Evolutionary conservation across 2,797 vertebrate species (phyloP), one percentile per base, ranked within the genome.

Genomic region (Heterohyrax brucei): DNA sequence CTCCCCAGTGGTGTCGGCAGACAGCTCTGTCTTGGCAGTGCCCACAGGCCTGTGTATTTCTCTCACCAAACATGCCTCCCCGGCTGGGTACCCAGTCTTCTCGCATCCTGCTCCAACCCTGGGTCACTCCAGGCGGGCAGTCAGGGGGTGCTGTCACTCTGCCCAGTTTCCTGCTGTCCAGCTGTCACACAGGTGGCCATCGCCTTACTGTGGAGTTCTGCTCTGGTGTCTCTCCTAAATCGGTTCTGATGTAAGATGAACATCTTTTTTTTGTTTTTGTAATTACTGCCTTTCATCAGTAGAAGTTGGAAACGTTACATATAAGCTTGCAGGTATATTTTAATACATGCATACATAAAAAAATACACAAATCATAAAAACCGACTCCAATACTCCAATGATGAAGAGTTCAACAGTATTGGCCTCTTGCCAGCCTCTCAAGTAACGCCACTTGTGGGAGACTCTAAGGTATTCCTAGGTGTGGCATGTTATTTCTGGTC

Each of bases 41-140:
- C 61, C 28, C 19, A 87, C 66, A 90, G 79, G 22, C 46, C 50
- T 77, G 72, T 92, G 88, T 18, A 44, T 73, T 75, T 79, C 59
- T 66, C 22, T 33, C 48, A 19, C 19, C 73, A 48, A 85, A 66
- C 86, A 30, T 1, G 7, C 48, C 61, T 62, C 19, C 46, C 46
- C 19, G 44, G 10, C 8, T 9, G 44, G 87, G 77, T 72, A 92
- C 28, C 5, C 39, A 84, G 1, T 78, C 70, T 86, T 96, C 3
- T 39, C 39, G 39, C 39, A 10, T 92, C 77, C n/a, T 84, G 28
- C 39, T 95, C 39, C 39, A 39, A 39, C 39, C 39, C 39, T 3
- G 39, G 39, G 48, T 48, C 30, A 64, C 6, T 77, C 26, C 22
- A 73, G 18, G 84, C 21, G 76, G 28, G 79, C 19, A 46, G 64